Evolutionary conservation across 64 coral and sea anemone species (phyloP), one percentile per base, ranked within the genome.

Genomic region (Dendrophyllia cribrosa): DNA sequence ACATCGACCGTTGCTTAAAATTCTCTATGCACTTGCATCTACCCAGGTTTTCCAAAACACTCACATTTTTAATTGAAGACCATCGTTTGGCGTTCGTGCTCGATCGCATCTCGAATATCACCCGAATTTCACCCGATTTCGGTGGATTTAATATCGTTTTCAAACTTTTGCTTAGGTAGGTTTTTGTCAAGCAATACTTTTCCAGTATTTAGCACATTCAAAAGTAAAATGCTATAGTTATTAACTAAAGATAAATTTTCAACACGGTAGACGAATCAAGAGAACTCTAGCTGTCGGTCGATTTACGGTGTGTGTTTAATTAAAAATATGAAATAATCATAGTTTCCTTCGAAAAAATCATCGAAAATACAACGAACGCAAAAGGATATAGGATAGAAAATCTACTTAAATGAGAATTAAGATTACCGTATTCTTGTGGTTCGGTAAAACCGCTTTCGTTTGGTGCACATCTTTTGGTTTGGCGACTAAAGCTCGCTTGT

Each of bases 391-490:
- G 34, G 0, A 34, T 34, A 34, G 2, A 64, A 19, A 17, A 19
- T 15, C 14, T 53, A n/a, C 34, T 20, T 53, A 84, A 9, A 51
- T 24, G 20, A 12, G 10, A 23, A 10, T 5, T 66, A 16, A 15
- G 6, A 22, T 84, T 84, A 84, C 80, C 80, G 44, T 47, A 3
- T 50, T 22, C 46, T 84, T 51, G 60, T 51, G 25, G 5, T 46
- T 66, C 20, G 19, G 58, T 84, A 47, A 68, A 46, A 45, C 16
- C 43, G 44, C 62, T 62, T 60, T 22, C 46, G 60, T n/a, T 67
- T 48, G 19, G 22, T 60, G 34, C 13, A 47, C 62, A 68, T 84
- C 80, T 51, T 49, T 51, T 84, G 80, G 80, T 84, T 84, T 84
- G 44, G 62, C 17, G 19, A 51, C 58, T 45, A 84, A 47, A 45